Percentiles rank a stretch among this genome's conserved stretches.
Evolutionary conservation across 2,113 vertebrate species (phyloP).

Genomic region (Trinectes maculatus): DNA sequence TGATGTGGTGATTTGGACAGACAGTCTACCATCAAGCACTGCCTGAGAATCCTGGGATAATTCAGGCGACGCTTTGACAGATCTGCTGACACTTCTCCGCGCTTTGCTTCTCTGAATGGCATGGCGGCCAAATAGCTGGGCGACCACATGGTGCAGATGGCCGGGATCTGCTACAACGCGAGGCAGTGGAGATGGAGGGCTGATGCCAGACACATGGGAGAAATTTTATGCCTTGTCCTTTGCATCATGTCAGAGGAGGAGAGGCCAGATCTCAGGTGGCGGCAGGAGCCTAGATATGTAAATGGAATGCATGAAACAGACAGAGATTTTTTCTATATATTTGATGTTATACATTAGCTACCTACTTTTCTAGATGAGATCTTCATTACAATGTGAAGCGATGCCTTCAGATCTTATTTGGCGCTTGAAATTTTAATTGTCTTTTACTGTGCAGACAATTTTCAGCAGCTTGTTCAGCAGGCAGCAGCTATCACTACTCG

Average conservation of each 20-base stretch:
- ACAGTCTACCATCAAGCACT: slow-evolving; percentile 23
- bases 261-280: neutral
- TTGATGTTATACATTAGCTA: no score
- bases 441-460: slow-evolving; percentile 6
- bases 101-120: slow-evolving; percentile 48
- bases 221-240: slow-evolving; percentile 31
- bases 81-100: slow-evolving; percentile 47
- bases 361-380: no score
- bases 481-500: slow-evolving; percentile 17
- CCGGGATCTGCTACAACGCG: slow-evolving; percentile 52
- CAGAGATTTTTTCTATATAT: no score
- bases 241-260: slow-evolving; percentile 1
- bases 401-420: no score
- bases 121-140: slow-evolving; percentile 53
- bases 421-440: slow-evolving; percentile 1
- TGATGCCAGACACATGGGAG: slow-evolving; percentile 44
- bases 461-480: no score
- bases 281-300: no score
- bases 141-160: slow-evolving; percentile 61
- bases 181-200: slow-evolving; percentile 35
- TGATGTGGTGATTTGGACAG: slow-evolving; percentile 40
- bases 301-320: no score
- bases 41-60: slow-evolving; percentile 42
- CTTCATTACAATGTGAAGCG: no score
- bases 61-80: slow-evolving; percentile 46